These are phyloP conservation scores for Caenorhabditis uteleia DNA, from an alignment of 2,888 invertebrate genomes.

Conservation along the genomic window DNA sequence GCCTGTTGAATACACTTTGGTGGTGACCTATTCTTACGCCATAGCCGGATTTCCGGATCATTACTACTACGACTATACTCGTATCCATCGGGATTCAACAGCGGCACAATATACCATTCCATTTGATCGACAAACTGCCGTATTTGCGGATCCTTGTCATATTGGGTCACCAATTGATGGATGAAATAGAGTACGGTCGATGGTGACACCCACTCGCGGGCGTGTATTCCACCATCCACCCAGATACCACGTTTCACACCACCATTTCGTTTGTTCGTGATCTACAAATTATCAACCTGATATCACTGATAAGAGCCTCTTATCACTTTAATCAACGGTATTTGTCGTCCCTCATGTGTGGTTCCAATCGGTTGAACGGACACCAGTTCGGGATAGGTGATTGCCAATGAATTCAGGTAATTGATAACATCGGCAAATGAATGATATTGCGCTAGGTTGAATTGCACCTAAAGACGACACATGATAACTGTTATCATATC, in stretches of 20 bases:
- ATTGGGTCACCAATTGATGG: slow-evolving; percentile 63
- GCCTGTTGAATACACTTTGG: slow-evolving; percentile 47
- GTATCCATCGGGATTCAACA: slow-evolving; percentile 66
- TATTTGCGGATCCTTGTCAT: slow-evolving; percentile 60
- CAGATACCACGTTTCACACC: slow-evolving; percentile 52
- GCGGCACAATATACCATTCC: slow-evolving; percentile 68
- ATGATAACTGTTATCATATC: not conserved
- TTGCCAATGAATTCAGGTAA: slow-evolving; percentile 66
- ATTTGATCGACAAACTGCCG: slow-evolving; percentile 63
- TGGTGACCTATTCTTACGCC: slow-evolving; percentile 49
- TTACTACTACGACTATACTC: slow-evolving; percentile 48
- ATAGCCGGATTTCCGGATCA: slow-evolving; percentile 49
- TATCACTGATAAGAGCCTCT: not conserved
- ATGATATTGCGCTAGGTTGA: slow-evolving; percentile 65
- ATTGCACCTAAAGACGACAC: slow-evolving; percentile 46
- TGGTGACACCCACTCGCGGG: slow-evolving; percentile 62
- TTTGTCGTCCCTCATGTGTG: slow-evolving; percentile 68
- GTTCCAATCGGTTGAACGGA: slow-evolving; percentile 68
- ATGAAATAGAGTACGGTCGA: slow-evolving; percentile 67
- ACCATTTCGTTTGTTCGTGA: slow-evolving; percentile 53
- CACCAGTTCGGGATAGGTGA: slow-evolving; percentile 66
- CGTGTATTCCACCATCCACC: slow-evolving; percentile 62
- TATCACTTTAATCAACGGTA: slow-evolving; percentile 66
- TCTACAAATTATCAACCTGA: slow-evolving; percentile 22
- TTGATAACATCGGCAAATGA: slow-evolving; percentile 68